Percentiles rank a stretch among this genome's conserved stretches.
These are phyloP conservation scores for Ditula angustiorana DNA, from an alignment of 2,888 invertebrate species.

Conservation along the genomic window DNA sequence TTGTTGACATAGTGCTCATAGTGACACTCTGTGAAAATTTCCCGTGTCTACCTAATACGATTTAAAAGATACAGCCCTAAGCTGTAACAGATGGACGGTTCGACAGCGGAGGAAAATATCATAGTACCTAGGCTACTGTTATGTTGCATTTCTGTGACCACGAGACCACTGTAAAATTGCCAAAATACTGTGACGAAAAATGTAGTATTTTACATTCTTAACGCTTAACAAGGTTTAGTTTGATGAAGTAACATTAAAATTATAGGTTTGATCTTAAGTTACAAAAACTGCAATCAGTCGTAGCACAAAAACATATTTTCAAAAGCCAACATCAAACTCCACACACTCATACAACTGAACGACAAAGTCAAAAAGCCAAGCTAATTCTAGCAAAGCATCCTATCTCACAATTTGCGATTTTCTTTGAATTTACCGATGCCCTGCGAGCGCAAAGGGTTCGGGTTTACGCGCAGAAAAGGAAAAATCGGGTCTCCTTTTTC, in stretches of 20 bases:
- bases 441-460: conserved; percentile 65
- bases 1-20: no score
- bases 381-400: conserved; percentile 24
- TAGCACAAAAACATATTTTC: background rate
- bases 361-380: conserved; percentile 33
- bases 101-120: no score
- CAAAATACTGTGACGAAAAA: no score
- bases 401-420: conserved; percentile 38
- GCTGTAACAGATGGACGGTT: no score
- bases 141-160: background rate
- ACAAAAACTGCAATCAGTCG: background rate
- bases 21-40: no score
- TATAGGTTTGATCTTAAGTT: background rate
- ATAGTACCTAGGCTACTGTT: no score
- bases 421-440: conserved; percentile 40
- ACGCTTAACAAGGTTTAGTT: background rate
- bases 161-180: background rate
- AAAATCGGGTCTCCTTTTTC: conserved; percentile 71
- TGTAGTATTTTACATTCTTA: background rate
- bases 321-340: background rate
- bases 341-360: background rate
- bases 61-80: no score
- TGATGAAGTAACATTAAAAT: background rate
- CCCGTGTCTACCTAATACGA: no score
- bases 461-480: conserved; percentile 72